Conservation (phyloP, 1,140 invertebrate species). For the Artemia franciscana region DNA sequence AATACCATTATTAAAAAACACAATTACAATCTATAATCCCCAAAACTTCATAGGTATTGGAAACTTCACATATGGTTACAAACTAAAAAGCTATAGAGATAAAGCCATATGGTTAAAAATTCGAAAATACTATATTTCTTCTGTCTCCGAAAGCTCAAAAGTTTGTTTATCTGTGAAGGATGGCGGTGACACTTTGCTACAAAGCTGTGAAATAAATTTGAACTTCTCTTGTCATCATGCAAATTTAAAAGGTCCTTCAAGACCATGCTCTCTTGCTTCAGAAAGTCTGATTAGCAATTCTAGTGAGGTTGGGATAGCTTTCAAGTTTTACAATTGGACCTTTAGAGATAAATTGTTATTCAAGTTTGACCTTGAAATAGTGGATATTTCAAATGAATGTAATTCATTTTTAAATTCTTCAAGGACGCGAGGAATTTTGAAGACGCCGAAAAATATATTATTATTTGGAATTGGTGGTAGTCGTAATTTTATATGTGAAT, state of each 20-base stretch:
- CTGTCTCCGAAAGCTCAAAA: no score
- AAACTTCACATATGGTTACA: no score
- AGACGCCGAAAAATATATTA: background rate
- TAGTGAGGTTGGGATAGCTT: background rate
- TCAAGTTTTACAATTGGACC: background rate
- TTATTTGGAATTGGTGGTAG: background rate
- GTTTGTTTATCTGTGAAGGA: no score
- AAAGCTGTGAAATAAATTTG: background rate
- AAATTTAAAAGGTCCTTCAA: background rate
- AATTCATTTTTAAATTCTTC: background rate
- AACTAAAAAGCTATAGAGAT: no score
- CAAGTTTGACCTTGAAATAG: background rate
- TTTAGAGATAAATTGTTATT: background rate
- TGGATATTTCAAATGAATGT: background rate
- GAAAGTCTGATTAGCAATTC: background rate
- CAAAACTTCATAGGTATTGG: no score
- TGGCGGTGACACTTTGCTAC: no score
- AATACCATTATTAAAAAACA: no score
- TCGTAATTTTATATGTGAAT: background rate
- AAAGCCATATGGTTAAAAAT: no score
- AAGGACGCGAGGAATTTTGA: background rate
- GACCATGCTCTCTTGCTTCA: background rate
- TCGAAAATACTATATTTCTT: no score
- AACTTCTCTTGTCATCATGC: background rate
- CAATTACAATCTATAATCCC: no score